phyloP scores from a whole-genome alignment of 1,140 invertebrate genomes.

The Grapholita molesta region DNA sequence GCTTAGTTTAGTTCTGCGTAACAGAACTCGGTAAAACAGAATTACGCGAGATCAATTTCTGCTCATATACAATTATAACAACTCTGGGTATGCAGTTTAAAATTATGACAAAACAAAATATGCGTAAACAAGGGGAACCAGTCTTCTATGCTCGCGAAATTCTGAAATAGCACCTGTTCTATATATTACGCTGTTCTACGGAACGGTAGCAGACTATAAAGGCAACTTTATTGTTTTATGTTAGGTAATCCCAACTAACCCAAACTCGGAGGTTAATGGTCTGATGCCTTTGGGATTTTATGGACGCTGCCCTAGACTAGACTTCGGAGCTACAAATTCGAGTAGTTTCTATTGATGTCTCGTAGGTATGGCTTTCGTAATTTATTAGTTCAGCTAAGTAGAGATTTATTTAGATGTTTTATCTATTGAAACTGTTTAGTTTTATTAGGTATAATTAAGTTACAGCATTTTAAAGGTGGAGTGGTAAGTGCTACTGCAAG shows the following conservation, averaged over 20 bases:
- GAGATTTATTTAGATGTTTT: background rate
- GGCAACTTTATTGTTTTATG: constrained; percentile 10
- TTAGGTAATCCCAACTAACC: constrained; percentile 1
- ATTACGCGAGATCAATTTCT: no score
- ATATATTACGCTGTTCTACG: background rate
- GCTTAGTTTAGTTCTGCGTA: no score
- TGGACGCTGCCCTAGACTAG: background rate
- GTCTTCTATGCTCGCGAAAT: background rate
- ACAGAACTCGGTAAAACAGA: no score
- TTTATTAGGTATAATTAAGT: no score
- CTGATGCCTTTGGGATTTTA: background rate
- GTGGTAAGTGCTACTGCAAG: no score
- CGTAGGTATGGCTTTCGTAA: background rate
- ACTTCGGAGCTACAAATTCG: background rate
- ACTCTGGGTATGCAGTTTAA: no score
- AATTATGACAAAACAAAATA: no score
- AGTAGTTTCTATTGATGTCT: background rate
- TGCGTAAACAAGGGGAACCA: no score
- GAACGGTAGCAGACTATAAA: background rate
- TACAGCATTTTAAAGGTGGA: background rate
- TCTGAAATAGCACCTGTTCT: background rate
- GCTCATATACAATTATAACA: no score
- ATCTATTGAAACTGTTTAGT: no score
- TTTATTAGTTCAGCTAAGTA: background rate
- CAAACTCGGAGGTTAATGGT: constrained; percentile 7